phyloP scores from a whole-genome alignment of 1,140 invertebrate species.

The Ericerus pela region DNA sequence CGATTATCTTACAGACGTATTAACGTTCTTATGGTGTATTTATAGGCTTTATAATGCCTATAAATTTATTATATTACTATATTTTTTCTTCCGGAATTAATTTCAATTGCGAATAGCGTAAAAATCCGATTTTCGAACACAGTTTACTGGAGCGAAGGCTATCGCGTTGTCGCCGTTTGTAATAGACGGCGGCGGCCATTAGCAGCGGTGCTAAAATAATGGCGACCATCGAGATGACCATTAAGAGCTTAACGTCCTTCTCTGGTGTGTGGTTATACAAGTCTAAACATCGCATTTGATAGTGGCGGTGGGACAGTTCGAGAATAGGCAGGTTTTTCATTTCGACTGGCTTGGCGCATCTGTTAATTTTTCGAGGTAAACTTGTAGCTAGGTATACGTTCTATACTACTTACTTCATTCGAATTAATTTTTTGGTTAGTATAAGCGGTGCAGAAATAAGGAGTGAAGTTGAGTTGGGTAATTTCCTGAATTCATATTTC shows the following conservation, averaged over 20 bases:
- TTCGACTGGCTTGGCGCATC: constrained; percentile 40
- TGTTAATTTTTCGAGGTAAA: too few relatives aligned
- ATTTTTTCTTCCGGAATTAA: background rate
- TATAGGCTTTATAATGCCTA: too few relatives aligned
- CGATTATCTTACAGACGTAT: too few relatives aligned
- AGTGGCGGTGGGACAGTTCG: constrained; percentile 36
- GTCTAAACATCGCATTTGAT: constrained; percentile 43
- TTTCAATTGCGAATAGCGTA: background rate
- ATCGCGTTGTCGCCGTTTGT: constrained; percentile 43
- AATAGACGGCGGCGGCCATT: constrained; percentile 38
- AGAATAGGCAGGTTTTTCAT: constrained; percentile 41
- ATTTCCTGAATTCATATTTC: too few relatives aligned
- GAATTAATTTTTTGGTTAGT: too few relatives aligned
- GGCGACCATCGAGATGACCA: constrained; percentile 48
- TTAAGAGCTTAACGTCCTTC: constrained; percentile 44
- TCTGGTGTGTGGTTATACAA: constrained; percentile 43
- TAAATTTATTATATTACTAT: too few relatives aligned
- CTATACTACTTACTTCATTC: too few relatives aligned
- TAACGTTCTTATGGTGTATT: too few relatives aligned
- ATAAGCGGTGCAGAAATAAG: too few relatives aligned
- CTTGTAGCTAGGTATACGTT: too few relatives aligned
- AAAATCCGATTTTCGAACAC: background rate
- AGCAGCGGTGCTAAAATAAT: constrained; percentile 47
- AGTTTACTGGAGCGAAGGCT: constrained; percentile 19
- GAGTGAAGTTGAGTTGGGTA: too few relatives aligned